These are phyloP conservation scores for Halichondria panicea DNA, from an alignment of 37 sponge, comb jelly and placozoan genomes.

Conservation along the genomic window DNA sequence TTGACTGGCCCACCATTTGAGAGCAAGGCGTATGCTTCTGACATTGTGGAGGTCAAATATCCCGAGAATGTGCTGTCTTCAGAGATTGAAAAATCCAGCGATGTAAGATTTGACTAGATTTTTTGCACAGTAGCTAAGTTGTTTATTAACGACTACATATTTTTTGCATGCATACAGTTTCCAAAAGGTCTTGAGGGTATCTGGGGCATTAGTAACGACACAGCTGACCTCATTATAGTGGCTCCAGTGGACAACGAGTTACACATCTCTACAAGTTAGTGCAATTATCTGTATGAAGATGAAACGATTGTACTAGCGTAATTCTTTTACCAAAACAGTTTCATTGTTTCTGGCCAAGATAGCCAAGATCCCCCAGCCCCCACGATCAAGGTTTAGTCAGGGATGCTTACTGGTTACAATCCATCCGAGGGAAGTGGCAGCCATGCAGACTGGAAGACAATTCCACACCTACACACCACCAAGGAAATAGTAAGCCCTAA, in stretches of 20 bases:
- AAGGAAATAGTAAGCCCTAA: conserved; percentile 9
- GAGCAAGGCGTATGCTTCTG: background rate
- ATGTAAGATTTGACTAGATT: conserved; percentile 3
- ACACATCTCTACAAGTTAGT: conserved; percentile 17
- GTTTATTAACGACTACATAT: background rate
- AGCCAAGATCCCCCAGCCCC: background rate
- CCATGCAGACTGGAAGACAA: background rate
- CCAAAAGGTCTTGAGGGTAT: conserved; percentile 1
- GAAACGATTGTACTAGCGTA: background rate
- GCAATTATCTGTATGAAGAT: background rate
- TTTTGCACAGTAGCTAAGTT: background rate
- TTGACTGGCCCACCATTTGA: background rate
- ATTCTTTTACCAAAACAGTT: background rate
- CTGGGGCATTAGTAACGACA: background rate
- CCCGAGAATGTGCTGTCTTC: conserved; percentile 38
- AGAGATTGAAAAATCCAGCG: conserved; percentile 7
- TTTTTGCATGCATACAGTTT: conserved; percentile 2
- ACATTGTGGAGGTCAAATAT: conserved; percentile 1
- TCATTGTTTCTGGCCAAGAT: conserved; percentile 22
- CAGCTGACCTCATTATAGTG: conserved; percentile 23
- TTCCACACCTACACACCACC: conserved; percentile 17
- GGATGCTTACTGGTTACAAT: conserved; percentile 9
- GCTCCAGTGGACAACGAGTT: conserved; percentile 11
- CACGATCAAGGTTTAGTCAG: background rate
- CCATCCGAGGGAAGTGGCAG: conserved; percentile 1